Percentiles rank a stretch among this genome's conserved stretches.
Evolutionary conservation across 2,888 invertebrate species (phyloP).

Genomic region (Gryllus longicercus): DNA sequence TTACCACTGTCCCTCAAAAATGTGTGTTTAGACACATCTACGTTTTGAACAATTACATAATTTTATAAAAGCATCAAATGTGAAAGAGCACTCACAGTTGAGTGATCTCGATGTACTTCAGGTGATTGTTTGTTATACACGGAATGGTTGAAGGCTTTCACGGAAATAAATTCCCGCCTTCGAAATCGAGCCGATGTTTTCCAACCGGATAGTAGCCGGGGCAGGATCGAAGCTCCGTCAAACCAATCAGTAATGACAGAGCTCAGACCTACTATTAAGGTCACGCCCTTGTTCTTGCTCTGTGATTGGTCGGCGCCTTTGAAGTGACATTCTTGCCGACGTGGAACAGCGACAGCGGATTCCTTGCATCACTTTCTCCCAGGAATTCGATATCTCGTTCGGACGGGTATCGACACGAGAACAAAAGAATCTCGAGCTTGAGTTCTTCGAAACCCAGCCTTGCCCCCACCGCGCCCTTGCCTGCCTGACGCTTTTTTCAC

Average conservation of each 20-base stretch:
- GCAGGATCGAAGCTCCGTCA: constrained; percentile 1
- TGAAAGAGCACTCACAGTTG: too few relatives aligned
- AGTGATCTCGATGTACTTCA: too few relatives aligned
- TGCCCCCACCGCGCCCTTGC: neutral
- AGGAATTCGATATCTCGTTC: neutral
- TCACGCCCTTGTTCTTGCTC: constrained; percentile 17
- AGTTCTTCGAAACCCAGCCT: neutral
- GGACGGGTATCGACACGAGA: constrained; percentile 3
- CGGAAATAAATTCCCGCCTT: too few relatives aligned
- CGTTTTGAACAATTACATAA: too few relatives aligned
- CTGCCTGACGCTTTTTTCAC: too few relatives aligned
- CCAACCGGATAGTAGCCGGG: neutral
- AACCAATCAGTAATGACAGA: constrained; percentile 8
- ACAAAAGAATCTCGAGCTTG: neutral
- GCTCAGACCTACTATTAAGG: neutral
- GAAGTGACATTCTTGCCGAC: constrained; percentile 17
- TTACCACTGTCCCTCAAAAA: too few relatives aligned
- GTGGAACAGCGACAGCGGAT: neutral
- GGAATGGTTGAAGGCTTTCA: too few relatives aligned
- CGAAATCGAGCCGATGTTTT: neutral
- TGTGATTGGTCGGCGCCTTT: constrained; percentile 17
- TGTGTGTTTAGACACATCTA: too few relatives aligned
- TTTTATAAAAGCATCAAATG: too few relatives aligned
- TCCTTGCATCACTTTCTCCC: constrained; percentile 17
- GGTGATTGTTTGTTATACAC: too few relatives aligned